These are phyloP conservation scores for Zoanthus solanderi DNA, from an alignment of 92 coral and sea anemone genomes.

Conservation along the genomic window DNA sequence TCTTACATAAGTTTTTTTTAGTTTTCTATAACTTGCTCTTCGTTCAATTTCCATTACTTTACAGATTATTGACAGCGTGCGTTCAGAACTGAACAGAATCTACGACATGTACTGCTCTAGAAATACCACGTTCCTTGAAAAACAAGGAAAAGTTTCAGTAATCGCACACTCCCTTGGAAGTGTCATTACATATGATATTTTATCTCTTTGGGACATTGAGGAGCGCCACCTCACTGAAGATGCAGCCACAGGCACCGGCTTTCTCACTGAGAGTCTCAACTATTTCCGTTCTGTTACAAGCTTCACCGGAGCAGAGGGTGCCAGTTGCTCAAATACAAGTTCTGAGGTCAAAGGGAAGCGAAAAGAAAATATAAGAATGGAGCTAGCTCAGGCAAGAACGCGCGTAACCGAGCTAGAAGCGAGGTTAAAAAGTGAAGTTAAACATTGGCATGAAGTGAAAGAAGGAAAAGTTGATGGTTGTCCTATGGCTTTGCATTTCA, in stretches of 20 bases:
- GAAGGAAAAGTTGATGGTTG: slow-evolving; percentile 55
- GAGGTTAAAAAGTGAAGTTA: slow-evolving; percentile 72
- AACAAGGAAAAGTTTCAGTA: slow-evolving; percentile 84
- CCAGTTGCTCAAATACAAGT: slow-evolving; percentile 1
- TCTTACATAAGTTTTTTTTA: too few species aligned
- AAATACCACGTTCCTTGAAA: slow-evolving; percentile 76
- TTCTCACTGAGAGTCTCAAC: slow-evolving; percentile 92
- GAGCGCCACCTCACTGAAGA: slow-evolving; percentile 77
- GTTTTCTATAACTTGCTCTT: too few species aligned
- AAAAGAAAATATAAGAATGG: slow-evolving; percentile 82
- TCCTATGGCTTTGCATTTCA: slow-evolving; percentile 81
- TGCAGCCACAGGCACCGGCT: slow-evolving; percentile 79
- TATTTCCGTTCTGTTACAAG: slow-evolving; percentile 74
- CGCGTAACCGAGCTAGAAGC: slow-evolving; percentile 88
- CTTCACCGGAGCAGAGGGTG: slow-evolving; percentile 34
- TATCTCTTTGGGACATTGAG: slow-evolving; percentile 92
- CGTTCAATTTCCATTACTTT: slow-evolving; percentile 27
- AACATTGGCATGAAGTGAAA: slow-evolving; percentile 54
- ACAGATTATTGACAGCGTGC: slow-evolving; percentile 90
- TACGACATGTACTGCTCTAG: slow-evolving; percentile 81
- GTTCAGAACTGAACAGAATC: slow-evolving; percentile 87
- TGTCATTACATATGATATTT: slow-evolving; percentile 90
- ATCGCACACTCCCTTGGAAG: slow-evolving; percentile 96
- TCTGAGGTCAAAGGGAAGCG: slow-evolving; percentile 49
- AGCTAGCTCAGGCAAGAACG: slow-evolving; percentile 88